Conservation (phyloP, 2,888 invertebrate species). For the Digitonthophagus gazella region DNA sequence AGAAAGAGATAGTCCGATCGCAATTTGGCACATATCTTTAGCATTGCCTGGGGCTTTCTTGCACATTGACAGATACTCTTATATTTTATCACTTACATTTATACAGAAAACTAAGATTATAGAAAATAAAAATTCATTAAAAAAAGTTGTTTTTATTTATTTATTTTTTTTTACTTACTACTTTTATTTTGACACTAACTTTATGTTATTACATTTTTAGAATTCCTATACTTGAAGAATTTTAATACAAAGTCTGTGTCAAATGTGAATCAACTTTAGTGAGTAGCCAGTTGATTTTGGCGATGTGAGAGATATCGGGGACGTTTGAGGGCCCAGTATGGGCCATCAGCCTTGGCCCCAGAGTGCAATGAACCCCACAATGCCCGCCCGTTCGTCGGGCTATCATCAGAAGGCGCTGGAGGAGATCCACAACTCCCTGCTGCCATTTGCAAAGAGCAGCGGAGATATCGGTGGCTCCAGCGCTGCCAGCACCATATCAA, state of each 20-base stretch:
- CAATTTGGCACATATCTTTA: slow-evolving; percentile 49
- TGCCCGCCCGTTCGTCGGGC: slow-evolving; percentile 61
- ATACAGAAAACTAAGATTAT: no score
- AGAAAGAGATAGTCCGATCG: slow-evolving; percentile 46
- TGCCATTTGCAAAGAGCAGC: slow-evolving; percentile 73
- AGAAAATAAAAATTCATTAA: no score
- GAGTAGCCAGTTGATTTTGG: neutral
- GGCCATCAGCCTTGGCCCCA: slow-evolving; percentile 53
- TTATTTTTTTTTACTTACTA: no score
- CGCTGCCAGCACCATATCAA: slow-evolving; percentile 72
- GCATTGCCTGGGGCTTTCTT: slow-evolving; percentile 39
- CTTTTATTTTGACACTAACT: neutral
- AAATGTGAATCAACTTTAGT: slow-evolving; percentile 7
- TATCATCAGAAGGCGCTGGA: slow-evolving; percentile 86
- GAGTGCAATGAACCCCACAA: slow-evolving; percentile 64
- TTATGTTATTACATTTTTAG: neutral
- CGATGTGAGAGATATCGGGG: slow-evolving; percentile 22
- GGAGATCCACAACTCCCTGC: slow-evolving; percentile 79
- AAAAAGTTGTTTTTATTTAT: no score
- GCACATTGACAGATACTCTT: slow-evolving; percentile 38
- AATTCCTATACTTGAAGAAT: neutral
- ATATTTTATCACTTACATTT: slow-evolving; percentile 5
- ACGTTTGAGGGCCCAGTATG: slow-evolving; percentile 51
- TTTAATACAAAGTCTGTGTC: neutral
- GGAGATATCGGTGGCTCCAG: slow-evolving; percentile 65